A percentile compares a stretch with the other conserved stretches of the same genome.
These are phyloP conservation scores for Cinclus cinclus DNA, from an alignment of 2,113 vertebrate species.

Conservation along the genomic window DNA sequence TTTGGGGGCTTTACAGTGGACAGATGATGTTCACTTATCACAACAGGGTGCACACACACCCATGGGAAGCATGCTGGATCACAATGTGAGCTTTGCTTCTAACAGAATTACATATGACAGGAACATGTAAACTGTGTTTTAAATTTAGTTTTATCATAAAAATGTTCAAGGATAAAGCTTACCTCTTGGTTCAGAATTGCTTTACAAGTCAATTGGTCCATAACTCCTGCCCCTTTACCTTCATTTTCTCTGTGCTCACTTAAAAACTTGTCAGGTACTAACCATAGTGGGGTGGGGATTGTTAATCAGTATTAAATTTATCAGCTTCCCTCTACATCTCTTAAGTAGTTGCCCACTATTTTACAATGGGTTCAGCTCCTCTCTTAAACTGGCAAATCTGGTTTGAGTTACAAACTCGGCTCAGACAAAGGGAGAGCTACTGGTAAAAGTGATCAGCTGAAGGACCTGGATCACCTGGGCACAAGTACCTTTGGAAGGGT, in stretches of 20 bases:
- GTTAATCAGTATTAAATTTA: not conserved
- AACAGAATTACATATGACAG: not conserved
- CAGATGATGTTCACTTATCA: not conserved
- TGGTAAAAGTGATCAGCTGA: accelerated
- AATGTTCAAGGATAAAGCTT: not conserved
- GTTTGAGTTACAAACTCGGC: not conserved
- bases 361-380: not conserved
- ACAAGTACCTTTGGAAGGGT: not conserved
- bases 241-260: conserved; percentile 70
- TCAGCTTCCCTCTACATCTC: not conserved
- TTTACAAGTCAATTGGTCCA: conserved; percentile 55
- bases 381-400: not conserved
- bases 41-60: accelerated
- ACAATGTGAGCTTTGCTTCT: not conserved
- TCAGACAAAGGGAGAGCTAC: not conserved
- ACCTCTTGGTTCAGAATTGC: conserved; percentile 70
- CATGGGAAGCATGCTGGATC: not conserved
- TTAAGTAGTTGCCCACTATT: not conserved
- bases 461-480: not conserved
- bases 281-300: not conserved
- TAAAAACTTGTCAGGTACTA: not conserved
- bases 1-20: not conserved
- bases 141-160: not conserved
- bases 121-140: not conserved
- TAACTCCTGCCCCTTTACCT: conserved; percentile 67